Base-by-base conservation (phyloP, 2,888 invertebrate species). In the Mylabris sibirica region DNA sequence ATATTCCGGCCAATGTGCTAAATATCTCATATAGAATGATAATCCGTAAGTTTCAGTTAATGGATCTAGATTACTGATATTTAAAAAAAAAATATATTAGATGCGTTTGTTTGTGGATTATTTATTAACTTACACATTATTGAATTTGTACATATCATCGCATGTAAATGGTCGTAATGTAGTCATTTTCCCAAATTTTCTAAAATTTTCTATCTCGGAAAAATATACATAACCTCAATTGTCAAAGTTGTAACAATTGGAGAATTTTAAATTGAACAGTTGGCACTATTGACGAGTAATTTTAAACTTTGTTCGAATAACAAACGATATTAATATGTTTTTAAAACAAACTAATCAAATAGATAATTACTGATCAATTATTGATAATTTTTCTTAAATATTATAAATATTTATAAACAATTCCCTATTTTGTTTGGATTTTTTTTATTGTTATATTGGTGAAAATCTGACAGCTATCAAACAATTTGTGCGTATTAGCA, bases 1-100 rank as follows among this genome's bases (percentile, higher is more conserved):
- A 85, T 97, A 99, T 86, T 99, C 99, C 0, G 99, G 98, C 98
- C 98, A 99, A 82, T 97, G 96, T 11, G 97, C 96, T 81, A 99
- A 86, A 86, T 99, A 99, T 82, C 98, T 97, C 86, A 99, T 94
- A 82, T 99, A 99, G 87, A 99, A 99, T 8, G 95, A 92, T 65
- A 97, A 86, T 0, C 96, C 97, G 86, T 97, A 97, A 22, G 99
- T 99, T 88, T 99, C 99, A 4, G 99, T 99, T 64, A 98, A 87
- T 0, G 97, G 96, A 86, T 99, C 99, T 83, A 99, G 89, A 86
- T 99, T 99, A 69, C 97, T 97, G 86, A 69, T 89, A 88, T 73
- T 78, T n/a, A 14, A 24, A n/a, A n/a, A n/a, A n/a, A n/a, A n/a
- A n/a, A n/a, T n/a, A 65, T 14, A 26, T 64, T 14, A 53, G 41